Evolutionary conservation across 2,797 vertebrate species (phyloP).

Genomic region (Gadopsis marmoratus): DNA sequence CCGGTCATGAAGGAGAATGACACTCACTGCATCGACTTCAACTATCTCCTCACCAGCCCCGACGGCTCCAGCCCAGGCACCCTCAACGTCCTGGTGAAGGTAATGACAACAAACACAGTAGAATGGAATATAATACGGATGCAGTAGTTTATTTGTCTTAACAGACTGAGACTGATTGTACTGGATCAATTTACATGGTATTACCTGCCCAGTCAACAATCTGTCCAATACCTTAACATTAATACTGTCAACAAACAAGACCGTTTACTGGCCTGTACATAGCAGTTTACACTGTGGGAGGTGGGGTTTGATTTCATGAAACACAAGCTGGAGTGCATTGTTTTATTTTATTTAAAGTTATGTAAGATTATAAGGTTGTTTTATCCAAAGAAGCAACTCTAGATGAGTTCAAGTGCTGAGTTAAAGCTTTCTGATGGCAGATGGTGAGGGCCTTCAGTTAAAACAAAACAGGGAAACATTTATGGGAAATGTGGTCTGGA

Average conservation of each 20-base stretch:
- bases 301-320: not conserved
- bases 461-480: slow-evolving; percentile 31
- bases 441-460: slow-evolving; percentile 12
- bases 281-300: slow-evolving; percentile 7
- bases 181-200: slow-evolving; percentile 1
- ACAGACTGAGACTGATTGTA: not conserved
- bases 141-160: not conserved
- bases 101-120: slow-evolving; percentile 24
- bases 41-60: slow-evolving; percentile 93
- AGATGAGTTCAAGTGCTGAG: not conserved
- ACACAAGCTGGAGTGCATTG: slow-evolving; percentile 10
- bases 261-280: not conserved
- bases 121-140: not conserved
- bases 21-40: slow-evolving; percentile 99
- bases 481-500: slow-evolving; percentile 25
- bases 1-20: slow-evolving; percentile 99
- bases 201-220: slow-evolving; percentile 6
- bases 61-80: slow-evolving; percentile 92
- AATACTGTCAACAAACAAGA: not conserved
- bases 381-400: not conserved
- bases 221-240: not conserved
- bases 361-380: not conserved
- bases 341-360: not conserved
- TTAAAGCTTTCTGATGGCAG: slow-evolving; percentile 18
- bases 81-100: slow-evolving; percentile 94